Evolutionary conservation across 2,888 invertebrate species (phyloP).

Genomic region (Papilio protenor): DNA sequence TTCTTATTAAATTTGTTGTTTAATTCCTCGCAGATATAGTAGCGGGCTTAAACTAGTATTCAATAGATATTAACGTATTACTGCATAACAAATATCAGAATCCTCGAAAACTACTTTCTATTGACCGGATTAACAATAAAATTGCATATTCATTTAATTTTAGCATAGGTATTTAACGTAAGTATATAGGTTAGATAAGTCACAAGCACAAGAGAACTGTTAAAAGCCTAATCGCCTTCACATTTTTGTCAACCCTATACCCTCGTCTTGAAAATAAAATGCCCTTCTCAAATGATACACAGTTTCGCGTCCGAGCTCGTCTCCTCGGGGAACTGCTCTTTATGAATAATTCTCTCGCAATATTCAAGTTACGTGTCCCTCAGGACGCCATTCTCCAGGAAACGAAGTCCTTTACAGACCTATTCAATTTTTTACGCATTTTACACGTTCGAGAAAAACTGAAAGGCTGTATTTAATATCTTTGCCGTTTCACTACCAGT

Average conservation of each 20-base stretch:
- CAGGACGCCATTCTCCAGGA: slow-evolving; percentile 12
- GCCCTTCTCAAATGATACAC: slow-evolving; percentile 9
- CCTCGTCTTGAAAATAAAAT: slow-evolving; percentile 3
- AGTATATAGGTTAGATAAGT: too few species aligned
- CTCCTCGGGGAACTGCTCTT: slow-evolving; percentile 13
- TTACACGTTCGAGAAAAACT: not conserved
- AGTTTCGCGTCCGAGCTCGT: not conserved
- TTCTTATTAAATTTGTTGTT: too few species aligned
- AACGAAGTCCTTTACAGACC: slow-evolving; percentile 5
- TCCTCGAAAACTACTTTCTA: too few species aligned
- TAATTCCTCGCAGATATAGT: too few species aligned
- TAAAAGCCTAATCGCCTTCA: not conserved
- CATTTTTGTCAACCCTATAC: not conserved
- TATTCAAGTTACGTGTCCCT: slow-evolving; percentile 29
- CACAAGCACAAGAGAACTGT: too few species aligned
- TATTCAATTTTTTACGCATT: slow-evolving; percentile 10
- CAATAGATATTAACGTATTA: too few species aligned
- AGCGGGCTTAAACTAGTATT: too few species aligned
- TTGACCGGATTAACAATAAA: too few species aligned
- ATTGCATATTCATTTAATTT: too few species aligned
- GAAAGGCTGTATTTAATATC: not conserved
- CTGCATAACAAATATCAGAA: too few species aligned
- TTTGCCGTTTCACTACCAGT: too few species aligned
- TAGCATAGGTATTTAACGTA: too few species aligned
- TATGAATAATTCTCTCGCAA: slow-evolving; percentile 45